phyloP scores from a whole-genome alignment of 1,140 invertebrate species.

The Bombus polaris region DNA sequence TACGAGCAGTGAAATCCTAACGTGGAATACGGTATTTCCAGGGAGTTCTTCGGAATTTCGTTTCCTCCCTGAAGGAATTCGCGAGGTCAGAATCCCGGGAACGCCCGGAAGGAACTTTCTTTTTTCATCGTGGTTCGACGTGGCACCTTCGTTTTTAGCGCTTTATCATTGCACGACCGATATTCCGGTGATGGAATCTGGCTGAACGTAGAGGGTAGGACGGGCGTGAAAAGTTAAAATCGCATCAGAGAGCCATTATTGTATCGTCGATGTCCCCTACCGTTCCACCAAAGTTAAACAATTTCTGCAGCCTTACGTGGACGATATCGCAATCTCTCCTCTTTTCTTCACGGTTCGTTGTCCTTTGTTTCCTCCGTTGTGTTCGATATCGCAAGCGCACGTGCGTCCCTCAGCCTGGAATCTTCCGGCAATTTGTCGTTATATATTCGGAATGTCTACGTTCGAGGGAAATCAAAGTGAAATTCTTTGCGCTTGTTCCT shows the following conservation, averaged over 20 bases:
- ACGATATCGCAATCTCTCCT: conserved; percentile 42
- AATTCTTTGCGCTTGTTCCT: not conserved
- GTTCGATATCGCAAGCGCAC: conserved; percentile 58
- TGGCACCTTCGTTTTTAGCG: conserved; percentile 63
- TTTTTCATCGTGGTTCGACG: not conserved
- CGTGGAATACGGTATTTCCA: conserved; percentile 41
- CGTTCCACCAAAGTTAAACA: conserved; percentile 73
- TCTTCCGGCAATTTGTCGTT: conserved; percentile 71
- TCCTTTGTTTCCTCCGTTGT: conserved; percentile 40
- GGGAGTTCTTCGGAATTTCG: conserved; percentile 61
- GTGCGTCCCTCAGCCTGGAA: conserved; percentile 65
- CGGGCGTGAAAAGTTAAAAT: conserved; percentile 73
- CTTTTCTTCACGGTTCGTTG: conserved; percentile 18
- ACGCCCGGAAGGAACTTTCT: conserved; percentile 60
- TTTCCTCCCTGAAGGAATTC: conserved; percentile 63
- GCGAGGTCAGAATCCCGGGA: conserved; percentile 53
- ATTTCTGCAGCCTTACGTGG: conserved; percentile 67
- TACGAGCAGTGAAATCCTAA: conserved; percentile 14
- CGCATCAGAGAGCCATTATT: conserved; percentile 73
- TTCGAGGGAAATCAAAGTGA: conserved; percentile 32
- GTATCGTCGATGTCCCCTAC: conserved; percentile 68
- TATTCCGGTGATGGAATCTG: conserved; percentile 67
- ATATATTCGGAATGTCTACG: conserved; percentile 28
- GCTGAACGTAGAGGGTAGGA: conserved; percentile 19
- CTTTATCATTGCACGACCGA: conserved; percentile 62